These are phyloP conservation scores for Acanthiza pusilla DNA, from an alignment of 2,797 vertebrate genomes.

Conservation along the genomic window DNA sequence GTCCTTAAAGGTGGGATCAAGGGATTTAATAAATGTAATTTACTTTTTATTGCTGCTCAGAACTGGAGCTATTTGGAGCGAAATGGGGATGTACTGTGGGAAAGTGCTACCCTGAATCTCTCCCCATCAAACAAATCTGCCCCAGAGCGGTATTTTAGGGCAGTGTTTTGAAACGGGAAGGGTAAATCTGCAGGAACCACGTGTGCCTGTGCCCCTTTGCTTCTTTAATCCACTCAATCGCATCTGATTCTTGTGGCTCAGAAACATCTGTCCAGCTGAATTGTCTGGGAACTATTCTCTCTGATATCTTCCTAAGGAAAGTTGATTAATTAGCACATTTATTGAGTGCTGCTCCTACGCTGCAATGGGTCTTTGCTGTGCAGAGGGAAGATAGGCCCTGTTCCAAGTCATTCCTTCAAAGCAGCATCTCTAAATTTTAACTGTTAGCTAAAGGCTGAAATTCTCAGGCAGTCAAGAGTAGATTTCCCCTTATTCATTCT, in stretches of 20 bases:
- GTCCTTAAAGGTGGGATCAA: slow-evolving; percentile 48
- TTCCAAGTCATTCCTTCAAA: slow-evolving; percentile 12
- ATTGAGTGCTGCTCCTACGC: not conserved
- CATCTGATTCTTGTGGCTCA: not conserved
- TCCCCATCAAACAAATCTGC: slow-evolving; percentile 5
- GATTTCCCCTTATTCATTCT: not conserved
- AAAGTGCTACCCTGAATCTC: slow-evolving; percentile 37
- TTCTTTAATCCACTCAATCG: not conserved
- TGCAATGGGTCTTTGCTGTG: not conserved
- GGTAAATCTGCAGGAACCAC: not conserved
- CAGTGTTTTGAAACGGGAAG: not conserved
- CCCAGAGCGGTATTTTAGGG: not conserved
- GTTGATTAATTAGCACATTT: slow-evolving; percentile 31
- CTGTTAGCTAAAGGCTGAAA: not conserved
- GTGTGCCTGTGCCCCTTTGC: not conserved
- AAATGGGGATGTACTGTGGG: slow-evolving; percentile 4
- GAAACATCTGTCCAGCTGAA: not conserved
- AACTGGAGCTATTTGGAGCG: slow-evolving; percentile 16
- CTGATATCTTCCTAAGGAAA: slow-evolving; percentile 4
- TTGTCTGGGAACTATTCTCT: not conserved
- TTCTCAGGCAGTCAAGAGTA: not conserved
- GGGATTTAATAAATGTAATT: slow-evolving; percentile 59
- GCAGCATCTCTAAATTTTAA: not conserved
- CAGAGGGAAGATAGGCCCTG: slow-evolving; percentile 15
- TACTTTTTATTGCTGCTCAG: slow-evolving; percentile 57